Evolutionary conservation across 2,888 invertebrate genomes (phyloP).

Genomic region (Drosophila paucipuncta): DNA sequence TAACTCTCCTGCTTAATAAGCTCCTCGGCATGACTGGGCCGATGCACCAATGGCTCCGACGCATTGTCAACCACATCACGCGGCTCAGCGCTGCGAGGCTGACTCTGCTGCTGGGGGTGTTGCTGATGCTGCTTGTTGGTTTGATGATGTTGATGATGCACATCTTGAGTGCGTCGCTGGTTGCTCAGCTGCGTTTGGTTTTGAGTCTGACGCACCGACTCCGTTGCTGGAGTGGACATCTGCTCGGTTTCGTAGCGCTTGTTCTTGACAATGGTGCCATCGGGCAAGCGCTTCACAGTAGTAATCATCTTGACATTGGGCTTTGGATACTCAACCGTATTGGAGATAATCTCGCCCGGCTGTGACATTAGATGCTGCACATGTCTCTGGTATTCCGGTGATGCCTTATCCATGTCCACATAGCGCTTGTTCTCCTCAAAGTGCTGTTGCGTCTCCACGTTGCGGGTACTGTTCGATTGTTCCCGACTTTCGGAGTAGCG

Average conservation of each 20-base stretch:
- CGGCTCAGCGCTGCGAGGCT: slow-evolving; percentile 23
- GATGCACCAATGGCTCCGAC: slow-evolving; percentile 60
- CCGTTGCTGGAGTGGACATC: slow-evolving; percentile 50
- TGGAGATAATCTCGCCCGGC: slow-evolving; percentile 87
- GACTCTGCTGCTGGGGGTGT: slow-evolving; percentile 9
- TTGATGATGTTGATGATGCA: slow-evolving; percentile 15
- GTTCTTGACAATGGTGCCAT: slow-evolving; percentile 89
- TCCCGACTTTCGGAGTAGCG: slow-evolving; percentile 68
- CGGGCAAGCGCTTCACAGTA: slow-evolving; percentile 89
- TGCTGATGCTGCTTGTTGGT: not conserved
- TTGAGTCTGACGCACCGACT: slow-evolving; percentile 58
- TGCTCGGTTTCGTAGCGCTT: slow-evolving; percentile 88
- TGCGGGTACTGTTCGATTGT: slow-evolving; percentile 71
- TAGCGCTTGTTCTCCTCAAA: slow-evolving; percentile 82
- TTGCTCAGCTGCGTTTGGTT: slow-evolving; percentile 42
- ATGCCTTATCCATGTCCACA: slow-evolving; percentile 84
- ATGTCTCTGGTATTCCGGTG: slow-evolving; percentile 84
- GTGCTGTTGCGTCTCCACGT: slow-evolving; percentile 78
- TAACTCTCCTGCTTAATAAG: slow-evolving; percentile 68
- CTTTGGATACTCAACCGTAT: slow-evolving; percentile 88
- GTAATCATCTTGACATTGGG: slow-evolving; percentile 89
- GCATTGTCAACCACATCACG: slow-evolving; percentile 80
- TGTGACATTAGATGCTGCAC: slow-evolving; percentile 83
- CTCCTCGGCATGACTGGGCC: slow-evolving; percentile 59
- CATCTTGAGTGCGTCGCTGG: slow-evolving; percentile 58